Base-by-base conservation (phyloP, 1,140 invertebrate species). In the Brachionus rotundiformis region DNA sequence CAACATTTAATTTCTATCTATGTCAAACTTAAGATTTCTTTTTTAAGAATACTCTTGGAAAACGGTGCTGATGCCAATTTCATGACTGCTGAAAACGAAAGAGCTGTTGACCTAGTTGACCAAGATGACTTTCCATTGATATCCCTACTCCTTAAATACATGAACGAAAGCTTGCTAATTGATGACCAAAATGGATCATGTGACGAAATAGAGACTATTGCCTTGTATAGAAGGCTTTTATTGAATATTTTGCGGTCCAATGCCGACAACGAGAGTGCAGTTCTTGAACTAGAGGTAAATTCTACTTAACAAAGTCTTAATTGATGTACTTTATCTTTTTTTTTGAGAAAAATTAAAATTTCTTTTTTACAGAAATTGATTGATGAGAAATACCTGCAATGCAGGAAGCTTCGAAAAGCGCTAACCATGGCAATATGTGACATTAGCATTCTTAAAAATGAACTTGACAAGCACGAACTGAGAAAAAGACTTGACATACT, bases 41-140 rank as follows among this genome's bases (percentile, higher is more conserved):
- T 19, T 23, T 16, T 5, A 83, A 87, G 86, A 63, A 85, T 84
- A 68, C 83, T 88, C 25, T 79, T 88, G 59, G 82, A 84, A 47
- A 84, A 85, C 54, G 87, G 87, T 7, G 87, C 87, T 19, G 84
- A 85, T 68, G 84, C 83, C 31, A 83, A 82, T 11, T 84, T 85
- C 3, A 77, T 85, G 54, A 88, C 86, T 10, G 84, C 83, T 13
- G 86, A 88, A 27, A 85, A 86, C 6, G 87, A 88, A 82, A 81
- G 87, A 25, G 86, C 87, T 2, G 82, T 88, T n/a, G 87, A 88
- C 82, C 84, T 88, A 3, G 84, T 87, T 19, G 87, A 88, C 63
- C 84, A 86, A 4, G 82, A 84, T 13, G 86, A 88, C 81, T 84
- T 87, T 54, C 59, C 84, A n/a, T 84, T 84, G 3, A 86, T 87